Conservation (phyloP, 2,797 vertebrate genomes). For the Hydrocynus forskahlii region DNA sequence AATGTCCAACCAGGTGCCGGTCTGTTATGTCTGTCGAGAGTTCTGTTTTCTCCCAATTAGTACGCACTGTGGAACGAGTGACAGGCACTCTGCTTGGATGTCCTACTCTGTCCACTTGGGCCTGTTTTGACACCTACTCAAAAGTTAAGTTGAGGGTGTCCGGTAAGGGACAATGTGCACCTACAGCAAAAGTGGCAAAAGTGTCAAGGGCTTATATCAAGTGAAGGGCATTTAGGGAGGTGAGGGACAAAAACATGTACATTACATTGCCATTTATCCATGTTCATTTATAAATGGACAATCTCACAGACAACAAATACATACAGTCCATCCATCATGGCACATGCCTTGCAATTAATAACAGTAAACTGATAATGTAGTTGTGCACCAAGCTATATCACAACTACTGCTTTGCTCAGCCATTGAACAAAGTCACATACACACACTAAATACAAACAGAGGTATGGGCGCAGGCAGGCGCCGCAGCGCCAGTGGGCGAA, state of each 20-base stretch:
- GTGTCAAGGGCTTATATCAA: background rate
- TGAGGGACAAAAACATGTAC: conserved; percentile 7
- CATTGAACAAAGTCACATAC: conserved; percentile 44
- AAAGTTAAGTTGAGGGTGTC: background rate
- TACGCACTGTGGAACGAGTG: background rate
- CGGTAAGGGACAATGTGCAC: background rate
- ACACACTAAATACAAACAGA: conserved; percentile 2
- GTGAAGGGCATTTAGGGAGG: background rate
- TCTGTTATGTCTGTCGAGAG: background rate
- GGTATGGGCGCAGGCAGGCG: conserved; percentile 43
- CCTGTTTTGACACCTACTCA: conserved; percentile 6
- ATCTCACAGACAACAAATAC: conserved; percentile 34
- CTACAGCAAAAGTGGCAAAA: background rate
- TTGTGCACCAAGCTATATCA: conserved; percentile 36
- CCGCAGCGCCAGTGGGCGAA: conserved; percentile 2
- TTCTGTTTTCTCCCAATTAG: background rate
- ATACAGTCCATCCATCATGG: conserved; percentile 11
- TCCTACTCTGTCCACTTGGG: background rate
- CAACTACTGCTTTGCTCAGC: conserved; percentile 52
- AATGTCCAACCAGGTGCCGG: background rate
- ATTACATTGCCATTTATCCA: background rate
- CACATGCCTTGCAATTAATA: conserved; percentile 38
- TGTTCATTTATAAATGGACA: conserved; percentile 34
- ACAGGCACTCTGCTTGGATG: background rate
- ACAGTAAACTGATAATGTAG: conserved; percentile 32